Conservation (phyloP, 2,888 invertebrate species). For the Lasioglossum malachurum region DNA sequence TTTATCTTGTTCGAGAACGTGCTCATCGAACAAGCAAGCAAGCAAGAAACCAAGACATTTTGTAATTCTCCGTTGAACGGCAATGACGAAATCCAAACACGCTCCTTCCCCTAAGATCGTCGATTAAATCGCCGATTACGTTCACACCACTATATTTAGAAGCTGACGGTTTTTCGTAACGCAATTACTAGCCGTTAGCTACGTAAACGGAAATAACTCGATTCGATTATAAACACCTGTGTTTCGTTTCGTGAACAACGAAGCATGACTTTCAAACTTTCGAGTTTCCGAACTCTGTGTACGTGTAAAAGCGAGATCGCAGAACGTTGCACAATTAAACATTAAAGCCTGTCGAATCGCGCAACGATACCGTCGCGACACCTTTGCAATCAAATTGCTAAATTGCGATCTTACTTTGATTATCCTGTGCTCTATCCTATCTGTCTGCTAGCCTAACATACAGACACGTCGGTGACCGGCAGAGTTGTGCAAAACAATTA, state of each 20-base stretch:
- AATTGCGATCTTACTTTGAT: neutral
- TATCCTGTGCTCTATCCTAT: neutral
- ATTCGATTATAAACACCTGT: neutral
- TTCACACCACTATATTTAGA: constrained; percentile 46
- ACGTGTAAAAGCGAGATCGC: neutral
- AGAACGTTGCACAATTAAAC: too few relatives aligned
- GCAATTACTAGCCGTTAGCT: neutral
- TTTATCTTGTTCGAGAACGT: neutral
- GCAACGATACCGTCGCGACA: neutral
- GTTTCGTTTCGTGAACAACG: constrained; percentile 1
- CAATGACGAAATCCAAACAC: constrained; percentile 7
- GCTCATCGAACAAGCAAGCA: neutral
- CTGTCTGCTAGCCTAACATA: too few relatives aligned
- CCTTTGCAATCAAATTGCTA: neutral
- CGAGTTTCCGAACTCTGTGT: neutral
- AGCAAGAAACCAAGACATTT: constrained; percentile 23
- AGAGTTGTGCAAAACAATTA: too few relatives aligned
- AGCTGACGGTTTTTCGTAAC: constrained; percentile 37
- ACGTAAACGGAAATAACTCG: constrained; percentile 3
- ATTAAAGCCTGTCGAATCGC: neutral
- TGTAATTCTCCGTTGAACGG: constrained; percentile 17
- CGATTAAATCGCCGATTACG: constrained; percentile 23
- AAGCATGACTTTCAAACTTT: neutral
- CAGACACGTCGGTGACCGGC: too few relatives aligned
- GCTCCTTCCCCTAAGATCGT: neutral